Percentiles rank a stretch among this genome's conserved stretches.
Conservation (phyloP, 2,113 vertebrate species). For the Ia io region DNA sequence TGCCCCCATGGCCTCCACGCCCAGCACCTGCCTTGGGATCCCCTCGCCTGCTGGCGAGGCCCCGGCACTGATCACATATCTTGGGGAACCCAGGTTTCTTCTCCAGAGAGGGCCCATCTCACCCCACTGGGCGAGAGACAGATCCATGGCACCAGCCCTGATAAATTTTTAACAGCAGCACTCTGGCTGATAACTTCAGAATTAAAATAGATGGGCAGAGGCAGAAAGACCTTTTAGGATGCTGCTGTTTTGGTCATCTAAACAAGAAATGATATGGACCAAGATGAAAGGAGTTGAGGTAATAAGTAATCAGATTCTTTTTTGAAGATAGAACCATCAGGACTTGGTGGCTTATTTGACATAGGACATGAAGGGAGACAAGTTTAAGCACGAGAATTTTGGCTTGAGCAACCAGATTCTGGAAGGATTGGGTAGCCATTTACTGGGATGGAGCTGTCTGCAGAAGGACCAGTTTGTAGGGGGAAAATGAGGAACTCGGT, state of each 20-base stretch:
- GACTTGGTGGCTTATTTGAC: not conserved
- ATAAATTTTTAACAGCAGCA: not conserved
- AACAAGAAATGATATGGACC: not conserved
- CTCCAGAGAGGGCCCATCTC: no score
- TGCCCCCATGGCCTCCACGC: no score
- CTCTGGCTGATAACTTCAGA: conserved; percentile 1
- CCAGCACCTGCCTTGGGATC: no score
- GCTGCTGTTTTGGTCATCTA: not conserved
- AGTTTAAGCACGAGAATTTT: conserved; percentile 14
- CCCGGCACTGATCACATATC: no score
- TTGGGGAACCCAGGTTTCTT: no score
- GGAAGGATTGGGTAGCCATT: not conserved
- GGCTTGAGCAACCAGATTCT: conserved; percentile 5
- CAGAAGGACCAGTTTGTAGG: not conserved
- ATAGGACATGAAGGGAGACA: not conserved
- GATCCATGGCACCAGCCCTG: no score
- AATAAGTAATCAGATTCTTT: not conserved
- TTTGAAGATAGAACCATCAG: not conserved
- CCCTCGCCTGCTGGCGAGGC: no score
- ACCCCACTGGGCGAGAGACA: no score
- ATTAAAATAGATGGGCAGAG: not conserved
- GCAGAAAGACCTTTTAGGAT: not conserved
- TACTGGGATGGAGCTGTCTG: not conserved
- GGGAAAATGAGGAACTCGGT: not conserved
- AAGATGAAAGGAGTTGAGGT: not conserved